Conservation (phyloP, 2,797 vertebrate species). For the Bucorvus abyssinicus region DNA sequence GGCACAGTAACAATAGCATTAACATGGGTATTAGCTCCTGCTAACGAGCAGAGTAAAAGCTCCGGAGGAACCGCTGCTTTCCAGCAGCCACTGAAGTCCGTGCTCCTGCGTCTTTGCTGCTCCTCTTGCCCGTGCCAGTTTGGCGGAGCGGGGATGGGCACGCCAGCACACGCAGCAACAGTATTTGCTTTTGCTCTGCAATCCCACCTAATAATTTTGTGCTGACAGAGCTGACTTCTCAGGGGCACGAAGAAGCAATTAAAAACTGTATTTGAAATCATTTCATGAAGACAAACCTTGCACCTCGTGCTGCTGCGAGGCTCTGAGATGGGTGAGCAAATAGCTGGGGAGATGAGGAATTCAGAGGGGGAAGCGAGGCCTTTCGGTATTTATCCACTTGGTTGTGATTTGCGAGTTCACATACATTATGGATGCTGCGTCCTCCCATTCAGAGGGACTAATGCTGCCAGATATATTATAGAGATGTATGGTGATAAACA, state of each 20-base stretch:
- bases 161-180: not conserved
- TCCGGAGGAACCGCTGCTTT: not conserved
- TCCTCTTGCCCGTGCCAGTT: not conserved
- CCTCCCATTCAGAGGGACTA: not conserved
- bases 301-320: not conserved
- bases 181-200: not conserved
- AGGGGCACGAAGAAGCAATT: conserved; percentile 10
- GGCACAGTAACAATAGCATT: conserved; percentile 22
- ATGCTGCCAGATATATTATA: conserved; percentile 37
- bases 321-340: not conserved
- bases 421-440: conserved; percentile 35
- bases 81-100: not conserved
- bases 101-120: not conserved
- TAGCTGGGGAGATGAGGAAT: not conserved
- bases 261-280: conserved; percentile 3
- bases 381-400: not conserved
- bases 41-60: conserved; percentile 33
- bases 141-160: not conserved
- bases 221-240: conserved; percentile 15
- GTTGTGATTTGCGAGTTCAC: not conserved
- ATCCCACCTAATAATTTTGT: not conserved
- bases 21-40: conserved; percentile 31
- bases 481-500: conserved; percentile 42
- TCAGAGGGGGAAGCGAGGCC: not conserved
- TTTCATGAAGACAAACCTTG: not conserved